phyloP scores from a whole-genome alignment of 2,113 vertebrate species.

The Callocephalon fimbriatum region DNA sequence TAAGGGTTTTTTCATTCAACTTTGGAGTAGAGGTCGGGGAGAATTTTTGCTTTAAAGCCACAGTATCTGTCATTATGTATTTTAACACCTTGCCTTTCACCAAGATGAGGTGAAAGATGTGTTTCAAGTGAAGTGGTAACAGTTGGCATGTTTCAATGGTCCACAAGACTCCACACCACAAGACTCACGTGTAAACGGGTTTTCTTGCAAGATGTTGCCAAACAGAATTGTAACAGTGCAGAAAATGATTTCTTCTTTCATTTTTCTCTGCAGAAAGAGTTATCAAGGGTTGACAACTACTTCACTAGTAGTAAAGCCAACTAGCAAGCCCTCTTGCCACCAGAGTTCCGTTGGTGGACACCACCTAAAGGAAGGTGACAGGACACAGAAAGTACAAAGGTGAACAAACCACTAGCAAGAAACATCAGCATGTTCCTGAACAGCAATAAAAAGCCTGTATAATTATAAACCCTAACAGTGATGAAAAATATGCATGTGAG shows the following conservation, averaged over 20 bases:
- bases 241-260: not conserved
- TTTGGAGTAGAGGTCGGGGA: conserved; percentile 28
- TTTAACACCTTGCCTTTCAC: conserved; percentile 39
- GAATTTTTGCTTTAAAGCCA: conserved; percentile 49
- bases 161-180: not conserved
- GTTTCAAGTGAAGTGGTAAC: conserved; percentile 16
- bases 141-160: not conserved
- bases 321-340: conserved; percentile 89
- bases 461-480: not conserved
- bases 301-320: conserved; percentile 90
- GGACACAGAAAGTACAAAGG: not conserved
- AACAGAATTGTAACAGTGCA: not conserved
- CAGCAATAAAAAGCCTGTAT: not conserved
- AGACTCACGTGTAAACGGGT: not conserved
- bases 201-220: not conserved
- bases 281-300: not conserved
- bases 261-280: not conserved
- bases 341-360: conserved; percentile 89
- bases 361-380: conserved; percentile 76
- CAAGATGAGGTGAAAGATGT: conserved; percentile 27
- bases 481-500: rapidly evolving
- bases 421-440: not conserved
- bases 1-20: not conserved
- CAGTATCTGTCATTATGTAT: conserved; percentile 64
- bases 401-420: not conserved